Evolutionary conservation across 2,888 invertebrate species (phyloP), one percentile per base, ranked within the genome.

Genomic region (Lomographa bimaculata): DNA sequence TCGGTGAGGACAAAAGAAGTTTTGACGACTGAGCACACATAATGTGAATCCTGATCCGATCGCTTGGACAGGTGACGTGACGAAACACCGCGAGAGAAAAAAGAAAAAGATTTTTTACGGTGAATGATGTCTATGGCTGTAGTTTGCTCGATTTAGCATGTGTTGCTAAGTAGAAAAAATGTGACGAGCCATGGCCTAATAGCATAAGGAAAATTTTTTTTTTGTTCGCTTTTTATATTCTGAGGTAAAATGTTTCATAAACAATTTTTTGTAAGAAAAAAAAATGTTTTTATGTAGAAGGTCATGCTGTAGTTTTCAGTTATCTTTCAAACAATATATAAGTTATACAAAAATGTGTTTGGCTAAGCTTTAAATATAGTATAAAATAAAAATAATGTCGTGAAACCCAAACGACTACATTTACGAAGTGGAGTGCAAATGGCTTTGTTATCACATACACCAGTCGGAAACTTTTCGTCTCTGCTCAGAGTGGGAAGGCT

Each of bases 21-120:
- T 79, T 83, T 75, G 77, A 75, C 79, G 84, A 84, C 77, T 79
- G 81, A 76, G 57, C 83, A 83, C 76, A 73, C 73, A 84, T 80
- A 83, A 84, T 80, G 73, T 64, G 57, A 57, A 66, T 72, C 66
- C 61, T 53, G 70, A 79, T 79, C 65, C 53, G 58, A 65, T 76
- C 76, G 71, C 63, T 57, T 44, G 72, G 81, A 77, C 83, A 83
- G 83, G 84, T 83, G 82, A 82, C 77, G 71, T 57, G 70, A 62
- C 74, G 74, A 71, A 73, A 76, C 71, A 72, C 56, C 44, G 50
- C 41, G 54, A 49, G 54, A 14, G 14, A 14, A 14, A 14, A 14
- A 14, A 14, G 44, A 41, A 50, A 51, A 42, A 48, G 46, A 46
- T 51, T 24, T 32, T 6, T 6, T 2, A 9, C 8, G 25, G 29